Evolutionary conservation across 1,140 invertebrate species (phyloP), one percentile per base, ranked within the genome.

Genomic region (Acromyrmex echinatior): DNA sequence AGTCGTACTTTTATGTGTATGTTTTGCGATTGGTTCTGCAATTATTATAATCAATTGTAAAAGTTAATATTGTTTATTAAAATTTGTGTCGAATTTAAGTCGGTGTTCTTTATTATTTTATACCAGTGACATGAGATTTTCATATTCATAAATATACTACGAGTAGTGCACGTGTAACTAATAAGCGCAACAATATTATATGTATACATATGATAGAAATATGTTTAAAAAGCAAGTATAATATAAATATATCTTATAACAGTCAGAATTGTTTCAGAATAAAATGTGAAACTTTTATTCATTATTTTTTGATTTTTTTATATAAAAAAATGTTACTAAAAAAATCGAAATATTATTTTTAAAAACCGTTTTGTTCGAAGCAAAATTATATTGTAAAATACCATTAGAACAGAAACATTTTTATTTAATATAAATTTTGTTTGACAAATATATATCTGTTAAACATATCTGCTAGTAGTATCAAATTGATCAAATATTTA

Each of bases 21-120:
- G 18, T 58, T 58, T 18, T 58, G 18, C 2, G 18, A 56, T 56
- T 56, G 18, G 53, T 56, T 56, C 6, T 6, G 18, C 9, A 18
- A 58, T 58, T 58, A 58, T 39, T 39, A 39, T 56, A 56, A 56
- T n/a, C 53, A 56, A 21, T 58, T 58, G 53, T n/a, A 58, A 58
- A 58, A n/a, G n/a, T 58, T n/a, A 58, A n/a, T 58, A n/a, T 58
- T 58, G 6, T 0, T 6, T 58, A 58, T 58, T 58, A 58, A 51
- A 51, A n/a, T 58, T 58, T 4, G 7, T n/a, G n/a, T 58, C 16
- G 18, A n/a, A 7, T 58, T 58, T 58, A 58, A 58, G 0, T 58
- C 7, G 18, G 18, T n/a, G 53, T 7, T 56, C 1, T 56, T 58
- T 58, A 58, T 58, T 58, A 21, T 58, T 58, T 9, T n/a, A 51